Percentiles rank a stretch among this genome's conserved stretches.
Evolutionary conservation across 2,797 vertebrate species (phyloP).

Genomic region (Hydrolagus colliei): DNA sequence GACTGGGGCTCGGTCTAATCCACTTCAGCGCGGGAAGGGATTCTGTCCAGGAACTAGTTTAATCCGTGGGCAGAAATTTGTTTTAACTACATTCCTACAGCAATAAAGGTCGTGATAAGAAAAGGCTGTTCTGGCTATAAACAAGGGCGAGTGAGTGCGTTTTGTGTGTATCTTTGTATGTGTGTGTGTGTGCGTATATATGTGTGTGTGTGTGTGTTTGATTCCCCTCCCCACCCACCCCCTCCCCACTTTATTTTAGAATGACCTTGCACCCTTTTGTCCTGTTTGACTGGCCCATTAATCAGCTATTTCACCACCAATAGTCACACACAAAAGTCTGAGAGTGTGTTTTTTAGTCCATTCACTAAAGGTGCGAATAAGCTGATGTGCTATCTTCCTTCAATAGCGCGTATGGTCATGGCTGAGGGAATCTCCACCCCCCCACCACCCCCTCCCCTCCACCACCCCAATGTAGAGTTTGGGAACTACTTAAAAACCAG

Average conservation of each 20-base stretch:
- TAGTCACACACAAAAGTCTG: slow-evolving; percentile 26
- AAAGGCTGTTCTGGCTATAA: slow-evolving; percentile 28
- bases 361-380: slow-evolving; percentile 30
- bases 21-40: not conserved
- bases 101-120: slow-evolving; percentile 11
- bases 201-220: not conserved
- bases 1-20: not conserved
- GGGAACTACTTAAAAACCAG: not conserved
- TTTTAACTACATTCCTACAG: slow-evolving; percentile 1
- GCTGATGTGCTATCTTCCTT: slow-evolving; percentile 23
- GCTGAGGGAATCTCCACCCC: not conserved
- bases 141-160: not conserved
- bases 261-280: slow-evolving; percentile 30
- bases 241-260: slow-evolving; percentile 1
- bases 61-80: not conserved
- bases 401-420: slow-evolving; percentile 24
- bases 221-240: not conserved
- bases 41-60: not conserved
- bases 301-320: slow-evolving; percentile 25
- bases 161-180: too few species aligned
- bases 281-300: slow-evolving; percentile 23
- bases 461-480: not conserved
- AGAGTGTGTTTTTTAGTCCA: slow-evolving; percentile 29
- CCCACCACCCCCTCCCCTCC: too few species aligned
- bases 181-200: not conserved